A percentile compares a stretch with the other conserved stretches of the same genome.
phyloP scores from a whole-genome alignment of 2,113 vertebrate genomes.

The Neogale vison region DNA sequence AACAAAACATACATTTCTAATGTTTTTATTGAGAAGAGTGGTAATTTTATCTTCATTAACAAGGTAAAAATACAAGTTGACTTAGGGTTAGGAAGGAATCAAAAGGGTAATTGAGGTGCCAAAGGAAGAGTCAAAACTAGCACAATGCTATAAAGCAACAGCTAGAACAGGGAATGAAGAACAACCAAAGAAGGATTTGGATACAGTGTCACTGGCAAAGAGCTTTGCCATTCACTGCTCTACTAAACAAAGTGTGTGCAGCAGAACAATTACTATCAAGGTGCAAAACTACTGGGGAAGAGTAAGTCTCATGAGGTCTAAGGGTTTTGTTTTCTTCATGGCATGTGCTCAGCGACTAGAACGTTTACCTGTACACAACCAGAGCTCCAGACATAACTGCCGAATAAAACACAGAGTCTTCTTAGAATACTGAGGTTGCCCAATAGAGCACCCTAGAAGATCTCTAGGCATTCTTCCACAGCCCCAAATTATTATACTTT shows the following conservation, averaged over 20 bases:
- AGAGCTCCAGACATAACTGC: not conserved
- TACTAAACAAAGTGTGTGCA: not conserved
- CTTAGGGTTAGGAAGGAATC: not conserved
- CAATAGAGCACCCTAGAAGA: not conserved
- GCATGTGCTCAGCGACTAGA: not conserved
- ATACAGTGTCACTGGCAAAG: not conserved
- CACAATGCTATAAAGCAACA: not conserved
- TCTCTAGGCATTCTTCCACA: not conserved
- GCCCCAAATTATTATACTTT: not conserved
- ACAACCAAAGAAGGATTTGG: not conserved
- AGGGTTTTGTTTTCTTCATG: not conserved
- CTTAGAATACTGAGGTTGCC: not conserved
- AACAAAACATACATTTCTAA: not conserved
- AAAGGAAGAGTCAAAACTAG: not conserved
- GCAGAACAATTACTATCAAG: not conserved
- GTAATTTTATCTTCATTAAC: not conserved
- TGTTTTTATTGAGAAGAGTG: not conserved
- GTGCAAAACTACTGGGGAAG: not conserved
- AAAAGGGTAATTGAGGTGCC: not conserved
- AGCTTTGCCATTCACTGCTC: not conserved
- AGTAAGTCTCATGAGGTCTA: not conserved
- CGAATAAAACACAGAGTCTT: not conserved
- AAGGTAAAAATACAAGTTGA: not conserved
- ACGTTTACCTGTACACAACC: not conserved
- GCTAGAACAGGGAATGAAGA: not conserved